Percentiles rank a stretch among this genome's conserved stretches.
These are phyloP conservation scores for Oophaga sylvatica DNA, from an alignment of 2,797 vertebrate genomes.

Conservation along the genomic window DNA sequence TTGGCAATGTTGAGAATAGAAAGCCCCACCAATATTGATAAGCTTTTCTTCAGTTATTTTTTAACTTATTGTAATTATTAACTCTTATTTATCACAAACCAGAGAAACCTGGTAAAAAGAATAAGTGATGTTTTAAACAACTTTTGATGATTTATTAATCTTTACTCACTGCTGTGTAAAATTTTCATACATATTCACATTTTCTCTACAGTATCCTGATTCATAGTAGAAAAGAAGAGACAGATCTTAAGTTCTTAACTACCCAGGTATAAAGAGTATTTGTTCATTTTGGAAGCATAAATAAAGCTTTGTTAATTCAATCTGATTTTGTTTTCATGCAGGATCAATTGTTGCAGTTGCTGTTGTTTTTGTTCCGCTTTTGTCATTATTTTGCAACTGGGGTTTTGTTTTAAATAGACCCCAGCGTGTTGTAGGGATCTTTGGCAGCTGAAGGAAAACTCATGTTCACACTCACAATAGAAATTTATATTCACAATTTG, in stretches of 20 bases:
- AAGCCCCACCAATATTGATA: background rate
- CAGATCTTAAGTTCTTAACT: background rate
- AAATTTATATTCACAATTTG: constrained; percentile 27
- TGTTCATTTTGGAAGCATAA: background rate
- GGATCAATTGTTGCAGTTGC: constrained; percentile 10
- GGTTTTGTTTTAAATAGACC: constrained; percentile 26
- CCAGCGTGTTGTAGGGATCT: constrained; percentile 28
- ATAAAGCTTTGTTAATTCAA: background rate
- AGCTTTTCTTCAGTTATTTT: background rate
- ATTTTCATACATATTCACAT: no score
- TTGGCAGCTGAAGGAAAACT: constrained; percentile 29
- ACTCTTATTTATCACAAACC: no score
- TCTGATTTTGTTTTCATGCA: background rate
- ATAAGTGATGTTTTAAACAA: no score
- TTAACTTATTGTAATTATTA: background rate
- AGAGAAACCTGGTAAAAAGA: no score
- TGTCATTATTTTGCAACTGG: constrained; percentile 26
- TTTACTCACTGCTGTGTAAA: no score
- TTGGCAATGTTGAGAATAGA: background rate
- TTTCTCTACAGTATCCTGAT: background rate
- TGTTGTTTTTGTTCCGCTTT: constrained; percentile 2
- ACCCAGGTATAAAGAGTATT: background rate
- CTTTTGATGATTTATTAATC: no score
- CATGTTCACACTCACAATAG: background rate
- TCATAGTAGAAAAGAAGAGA: background rate